phyloP scores from a whole-genome alignment of 2,888 invertebrate species.

The Nineta flava region DNA sequence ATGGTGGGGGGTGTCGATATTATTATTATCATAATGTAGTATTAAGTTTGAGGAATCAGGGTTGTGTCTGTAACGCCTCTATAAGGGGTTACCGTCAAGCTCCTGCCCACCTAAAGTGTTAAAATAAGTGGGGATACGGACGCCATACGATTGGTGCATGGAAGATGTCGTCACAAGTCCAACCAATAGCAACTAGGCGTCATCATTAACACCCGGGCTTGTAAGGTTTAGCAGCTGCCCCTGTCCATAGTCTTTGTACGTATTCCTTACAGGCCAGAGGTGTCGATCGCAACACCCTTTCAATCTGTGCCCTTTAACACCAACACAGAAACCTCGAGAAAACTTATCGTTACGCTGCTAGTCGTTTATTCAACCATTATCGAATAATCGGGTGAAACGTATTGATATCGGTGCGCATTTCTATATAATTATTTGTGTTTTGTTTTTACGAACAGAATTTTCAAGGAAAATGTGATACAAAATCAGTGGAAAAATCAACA shows the following conservation, averaged over 20 bases:
- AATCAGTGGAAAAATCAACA: too few relatives aligned
- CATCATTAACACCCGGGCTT: slow-evolving; percentile 32
- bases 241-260: slow-evolving; percentile 26
- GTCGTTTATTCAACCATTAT: background rate
- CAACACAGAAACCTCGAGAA: slow-evolving; percentile 1
- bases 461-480: too few relatives aligned
- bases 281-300: slow-evolving; percentile 17
- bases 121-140: slow-evolving; percentile 28
- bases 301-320: slow-evolving; percentile 1
- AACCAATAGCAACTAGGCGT: slow-evolving; percentile 25
- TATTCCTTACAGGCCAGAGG: slow-evolving; percentile 27
- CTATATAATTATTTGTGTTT: too few relatives aligned
- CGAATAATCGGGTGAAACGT: too few relatives aligned
- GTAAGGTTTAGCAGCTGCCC: slow-evolving; percentile 21
- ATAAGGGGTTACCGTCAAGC: slow-evolving; percentile 26
- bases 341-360: background rate
- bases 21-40: too few relatives aligned
- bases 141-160: slow-evolving; percentile 27
- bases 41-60: too few relatives aligned
- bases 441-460: too few relatives aligned
- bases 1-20: too few relatives aligned
- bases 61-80: slow-evolving; percentile 22
- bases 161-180: slow-evolving; percentile 23
- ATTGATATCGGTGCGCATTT: too few relatives aligned
- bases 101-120: slow-evolving; percentile 28